A percentile compares a stretch with the other conserved stretches of the same genome.
Conservation (phyloP, 2,797 vertebrate species). For the Myotis myotis region DNA sequence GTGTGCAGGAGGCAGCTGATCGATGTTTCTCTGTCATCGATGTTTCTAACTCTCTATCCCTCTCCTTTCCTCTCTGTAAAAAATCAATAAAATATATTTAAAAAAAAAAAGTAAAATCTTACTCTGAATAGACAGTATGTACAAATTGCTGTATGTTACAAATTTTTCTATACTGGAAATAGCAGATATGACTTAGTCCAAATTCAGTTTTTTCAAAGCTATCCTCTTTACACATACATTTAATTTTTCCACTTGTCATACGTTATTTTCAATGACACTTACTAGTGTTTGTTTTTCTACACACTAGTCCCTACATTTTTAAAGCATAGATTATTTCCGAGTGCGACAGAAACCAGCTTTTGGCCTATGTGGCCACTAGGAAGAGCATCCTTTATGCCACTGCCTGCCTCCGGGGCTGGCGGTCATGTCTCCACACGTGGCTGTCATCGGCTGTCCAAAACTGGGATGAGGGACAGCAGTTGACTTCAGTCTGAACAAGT, state of each 20-base stretch:
- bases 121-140: neutral
- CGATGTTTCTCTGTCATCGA: too few species aligned
- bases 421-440: neutral
- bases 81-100: too few species aligned
- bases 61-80: too few species aligned
- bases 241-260: neutral
- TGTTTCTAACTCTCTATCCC: too few species aligned
- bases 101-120: slow-evolving; percentile 31
- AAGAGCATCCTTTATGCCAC: neutral
- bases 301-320: neutral
- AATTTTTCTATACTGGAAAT: neutral
- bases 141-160: neutral
- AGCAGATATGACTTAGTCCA: neutral
- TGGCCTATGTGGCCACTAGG: neutral
- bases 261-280: neutral
- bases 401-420: neutral
- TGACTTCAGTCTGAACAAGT: neutral
- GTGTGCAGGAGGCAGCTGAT: too few species aligned
- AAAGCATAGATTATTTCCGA: slow-evolving; percentile 8
- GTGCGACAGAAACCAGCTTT: neutral
- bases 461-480: neutral
- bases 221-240: neutral
- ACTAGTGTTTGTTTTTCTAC: neutral
- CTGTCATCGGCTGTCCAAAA: neutral
- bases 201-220: neutral